Conservation (phyloP, 2,797 vertebrate genomes). For the Oreochromis grahami region DNA sequence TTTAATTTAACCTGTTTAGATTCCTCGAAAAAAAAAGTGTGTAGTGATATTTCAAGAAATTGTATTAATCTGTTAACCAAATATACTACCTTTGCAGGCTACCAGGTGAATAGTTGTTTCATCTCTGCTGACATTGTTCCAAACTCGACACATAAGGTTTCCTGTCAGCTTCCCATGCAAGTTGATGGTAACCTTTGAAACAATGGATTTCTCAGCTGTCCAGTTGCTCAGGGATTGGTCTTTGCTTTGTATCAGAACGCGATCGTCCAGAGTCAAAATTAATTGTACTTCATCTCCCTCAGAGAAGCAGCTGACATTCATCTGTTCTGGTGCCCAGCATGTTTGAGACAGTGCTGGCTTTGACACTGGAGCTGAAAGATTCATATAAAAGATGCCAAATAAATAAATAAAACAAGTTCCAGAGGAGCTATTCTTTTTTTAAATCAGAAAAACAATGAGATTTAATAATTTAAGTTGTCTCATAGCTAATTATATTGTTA, state of each 20-base stretch:
- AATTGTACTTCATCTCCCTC: not conserved
- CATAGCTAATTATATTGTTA: not conserved
- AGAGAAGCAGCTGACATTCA: not conserved
- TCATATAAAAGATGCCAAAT: not conserved
- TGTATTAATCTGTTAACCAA: not conserved
- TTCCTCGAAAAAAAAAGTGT: not conserved
- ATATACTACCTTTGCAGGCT: not conserved
- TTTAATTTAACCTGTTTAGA: not conserved
- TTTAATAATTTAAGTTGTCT: not conserved
- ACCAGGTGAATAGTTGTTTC: not conserved
- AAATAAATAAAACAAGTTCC: not conserved
- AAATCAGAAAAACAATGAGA: not conserved
- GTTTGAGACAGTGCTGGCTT: not conserved
- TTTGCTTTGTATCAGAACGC: not conserved
- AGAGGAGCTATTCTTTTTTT: not conserved
- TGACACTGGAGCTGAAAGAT: not conserved
- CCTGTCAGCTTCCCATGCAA: not conserved
- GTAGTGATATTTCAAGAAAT: not conserved
- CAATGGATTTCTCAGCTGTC: not conserved
- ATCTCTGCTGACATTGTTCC: slow-evolving; percentile 1
- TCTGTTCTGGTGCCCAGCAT: not conserved
- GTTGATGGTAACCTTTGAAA: not conserved
- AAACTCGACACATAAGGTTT: not conserved
- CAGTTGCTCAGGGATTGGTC: not conserved
- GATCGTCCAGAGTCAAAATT: not conserved